Evolutionary conservation across 2,113 vertebrate genomes (phyloP).

Genomic region (Smithornis capensis): DNA sequence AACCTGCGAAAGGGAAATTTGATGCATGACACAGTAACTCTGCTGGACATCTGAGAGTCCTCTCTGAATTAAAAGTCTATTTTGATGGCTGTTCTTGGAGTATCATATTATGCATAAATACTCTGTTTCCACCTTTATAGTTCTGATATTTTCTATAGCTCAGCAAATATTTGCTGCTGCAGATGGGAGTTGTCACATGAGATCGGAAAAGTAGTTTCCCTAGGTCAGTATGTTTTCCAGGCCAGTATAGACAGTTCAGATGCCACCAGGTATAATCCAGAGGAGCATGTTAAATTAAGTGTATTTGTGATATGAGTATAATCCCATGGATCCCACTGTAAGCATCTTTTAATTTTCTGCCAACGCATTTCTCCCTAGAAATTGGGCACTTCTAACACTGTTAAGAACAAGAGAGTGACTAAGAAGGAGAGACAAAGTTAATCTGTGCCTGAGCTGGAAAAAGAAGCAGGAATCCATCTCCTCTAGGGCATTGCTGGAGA

Average conservation of each 20-base stretch:
- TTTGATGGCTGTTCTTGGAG: constrained; percentile 15
- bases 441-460: neutral
- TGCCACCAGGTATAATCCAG: neutral
- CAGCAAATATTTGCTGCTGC: neutral
- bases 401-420: neutral
- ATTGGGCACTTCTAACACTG: neutral
- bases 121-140: neutral
- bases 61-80: neutral
- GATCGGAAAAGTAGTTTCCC: neutral
- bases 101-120: neutral
- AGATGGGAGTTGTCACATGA: neutral
- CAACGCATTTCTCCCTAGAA: neutral
- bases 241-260: neutral
- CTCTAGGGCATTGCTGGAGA: neutral
- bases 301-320: neutral
- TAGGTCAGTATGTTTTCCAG: neutral
- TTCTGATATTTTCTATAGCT: neutral
- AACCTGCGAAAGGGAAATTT: neutral
- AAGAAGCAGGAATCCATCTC: neutral
- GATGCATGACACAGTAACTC: neutral
- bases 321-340: neutral
- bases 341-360: neutral
- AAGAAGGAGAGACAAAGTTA: neutral
- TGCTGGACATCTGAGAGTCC: neutral
- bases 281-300: neutral